phyloP scores from a whole-genome alignment of 35 echinoderm and acorn worm genomes.

The Strongylocentrotus purpuratus region DNA sequence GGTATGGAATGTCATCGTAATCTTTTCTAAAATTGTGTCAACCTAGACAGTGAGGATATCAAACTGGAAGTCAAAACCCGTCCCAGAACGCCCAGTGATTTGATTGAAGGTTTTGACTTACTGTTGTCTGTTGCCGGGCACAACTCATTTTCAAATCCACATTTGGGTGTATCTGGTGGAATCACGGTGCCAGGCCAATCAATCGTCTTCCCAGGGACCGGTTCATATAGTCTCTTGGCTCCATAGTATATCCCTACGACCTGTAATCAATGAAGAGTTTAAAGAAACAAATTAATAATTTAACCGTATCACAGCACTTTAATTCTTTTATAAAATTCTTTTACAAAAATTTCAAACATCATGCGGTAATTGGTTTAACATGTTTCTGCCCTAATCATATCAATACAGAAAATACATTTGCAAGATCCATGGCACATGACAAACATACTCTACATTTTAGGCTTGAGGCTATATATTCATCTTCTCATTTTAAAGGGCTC shows the following conservation, averaged over 20 bases:
- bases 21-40: slow-evolving; percentile 1
- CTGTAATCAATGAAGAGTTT: slow-evolving; percentile 48
- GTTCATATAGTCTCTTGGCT: slow-evolving; percentile 56
- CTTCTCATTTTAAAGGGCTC: too few species aligned
- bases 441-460: too few species aligned
- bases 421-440: too few species aligned
- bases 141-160: slow-evolving; percentile 61
- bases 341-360: too few species aligned
- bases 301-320: background rate
- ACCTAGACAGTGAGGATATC: background rate
- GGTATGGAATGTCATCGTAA: background rate
- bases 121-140: slow-evolving; percentile 46
- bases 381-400: too few species aligned
- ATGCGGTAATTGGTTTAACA: too few species aligned
- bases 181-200: slow-evolving; percentile 69
- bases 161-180: slow-evolving; percentile 72
- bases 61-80: background rate
- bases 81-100: background rate
- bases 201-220: slow-evolving; percentile 52
- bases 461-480: too few species aligned
- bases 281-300: background rate
- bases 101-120: slow-evolving; percentile 16
- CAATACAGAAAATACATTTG: too few species aligned
- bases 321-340: too few species aligned
- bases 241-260: slow-evolving; percentile 81